phyloP scores from a whole-genome alignment of 2,113 vertebrate species.

The Rhinoptilus africanus region DNA sequence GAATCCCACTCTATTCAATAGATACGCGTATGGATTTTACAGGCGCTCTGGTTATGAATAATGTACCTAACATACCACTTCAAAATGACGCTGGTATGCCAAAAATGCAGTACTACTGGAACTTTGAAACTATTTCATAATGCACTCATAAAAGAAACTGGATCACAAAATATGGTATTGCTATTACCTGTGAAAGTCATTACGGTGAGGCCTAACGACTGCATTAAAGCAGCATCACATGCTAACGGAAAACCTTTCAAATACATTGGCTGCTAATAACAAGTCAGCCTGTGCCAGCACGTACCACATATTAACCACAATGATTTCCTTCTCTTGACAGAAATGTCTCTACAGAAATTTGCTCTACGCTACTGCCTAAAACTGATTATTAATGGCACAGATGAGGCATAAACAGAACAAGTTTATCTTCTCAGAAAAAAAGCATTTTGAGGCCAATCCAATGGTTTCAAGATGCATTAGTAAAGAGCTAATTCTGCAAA shows the following conservation, averaged over 20 bases:
- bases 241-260: background rate
- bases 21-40: background rate
- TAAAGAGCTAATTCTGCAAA: background rate
- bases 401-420: background rate
- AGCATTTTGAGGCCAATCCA: background rate
- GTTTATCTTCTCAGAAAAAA: background rate
- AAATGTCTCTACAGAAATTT: background rate
- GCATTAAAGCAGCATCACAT: background rate
- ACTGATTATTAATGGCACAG: background rate
- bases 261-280: background rate
- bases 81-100: background rate
- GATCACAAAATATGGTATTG: background rate
- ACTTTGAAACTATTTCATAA: background rate
- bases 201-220: background rate
- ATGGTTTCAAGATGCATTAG: background rate
- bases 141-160: background rate
- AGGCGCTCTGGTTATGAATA: background rate
- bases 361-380: background rate
- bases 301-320: slow-evolving; percentile 11
- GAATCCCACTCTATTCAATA: background rate
- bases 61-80: background rate
- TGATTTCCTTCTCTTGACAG: background rate
- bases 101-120: background rate
- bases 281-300: background rate
- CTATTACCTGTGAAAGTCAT: slow-evolving; percentile 33